Conservation (phyloP, 2,888 invertebrate species). For the Mimachlamys varia region DNA sequence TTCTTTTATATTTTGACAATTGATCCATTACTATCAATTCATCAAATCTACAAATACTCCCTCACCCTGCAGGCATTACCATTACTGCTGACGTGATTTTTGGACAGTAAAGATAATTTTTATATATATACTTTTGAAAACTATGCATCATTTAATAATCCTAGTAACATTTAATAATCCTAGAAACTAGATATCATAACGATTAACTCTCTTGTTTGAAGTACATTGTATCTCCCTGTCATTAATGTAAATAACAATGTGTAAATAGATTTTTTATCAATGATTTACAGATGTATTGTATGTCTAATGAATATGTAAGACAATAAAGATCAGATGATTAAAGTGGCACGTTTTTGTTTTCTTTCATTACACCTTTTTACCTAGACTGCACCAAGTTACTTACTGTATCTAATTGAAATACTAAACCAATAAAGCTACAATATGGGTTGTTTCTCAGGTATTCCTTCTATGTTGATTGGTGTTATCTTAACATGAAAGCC, state of each 20-base stretch:
- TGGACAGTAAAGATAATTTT: background rate
- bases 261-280: slow-evolving; percentile 3
- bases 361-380: too few relatives aligned
- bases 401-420: too few relatives aligned
- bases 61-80: background rate
- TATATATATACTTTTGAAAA: background rate
- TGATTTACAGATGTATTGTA: background rate
- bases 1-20: too few relatives aligned
- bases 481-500: too few relatives aligned
- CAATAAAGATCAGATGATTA: background rate
- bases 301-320: background rate
- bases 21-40: background rate
- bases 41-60: background rate
- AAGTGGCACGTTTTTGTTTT: background rate
- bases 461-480: too few relatives aligned
- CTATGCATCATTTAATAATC: background rate
- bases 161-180: background rate
- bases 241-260: background rate
- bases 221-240: background rate
- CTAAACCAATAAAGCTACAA: too few relatives aligned
- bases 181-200: too few relatives aligned
- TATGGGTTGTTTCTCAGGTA: too few relatives aligned
- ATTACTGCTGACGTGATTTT: background rate
- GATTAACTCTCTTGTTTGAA: background rate
- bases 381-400: too few relatives aligned